Conservation (phyloP, 1,140 invertebrate species). For the Meteorus sp. region DNA sequence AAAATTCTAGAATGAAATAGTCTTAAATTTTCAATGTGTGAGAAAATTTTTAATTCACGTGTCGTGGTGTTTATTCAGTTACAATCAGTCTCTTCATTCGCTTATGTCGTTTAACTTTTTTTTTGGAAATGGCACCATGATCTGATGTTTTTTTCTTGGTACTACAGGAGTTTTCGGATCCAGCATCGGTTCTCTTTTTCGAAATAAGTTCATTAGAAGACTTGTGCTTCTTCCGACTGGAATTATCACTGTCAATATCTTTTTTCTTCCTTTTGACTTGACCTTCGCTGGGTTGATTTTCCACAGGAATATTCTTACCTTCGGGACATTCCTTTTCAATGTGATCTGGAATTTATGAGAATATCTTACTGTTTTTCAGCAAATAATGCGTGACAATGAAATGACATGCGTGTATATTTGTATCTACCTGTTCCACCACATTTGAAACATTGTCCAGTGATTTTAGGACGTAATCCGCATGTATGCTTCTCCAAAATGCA, state of each 20-base stretch:
- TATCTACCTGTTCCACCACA: conserved; percentile 38
- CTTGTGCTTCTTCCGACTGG: conserved; percentile 24
- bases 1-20: no score
- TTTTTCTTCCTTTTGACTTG: conserved; percentile 3
- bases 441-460: conserved; percentile 44
- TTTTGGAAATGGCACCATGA: no score
- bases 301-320: neutral
- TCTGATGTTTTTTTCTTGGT: conserved; percentile 10
- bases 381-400: conserved; percentile 5
- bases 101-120: no score
- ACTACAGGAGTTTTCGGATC: neutral
- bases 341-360: conserved; percentile 35
- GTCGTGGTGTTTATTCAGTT: no score
- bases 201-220: neutral
- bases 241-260: conserved; percentile 7
- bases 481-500: conserved; percentile 67
- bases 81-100: no score
- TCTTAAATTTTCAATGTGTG: no score
- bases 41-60: no score
- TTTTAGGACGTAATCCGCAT: conserved; percentile 59
- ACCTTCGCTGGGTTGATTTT: neutral
- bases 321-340: conserved; percentile 30
- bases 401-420: conserved; percentile 1
- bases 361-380: neutral
- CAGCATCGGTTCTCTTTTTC: conserved; percentile 8